Evolutionary conservation across 2,797 vertebrate species (phyloP).

Genomic region (Lemur catta): DNA sequence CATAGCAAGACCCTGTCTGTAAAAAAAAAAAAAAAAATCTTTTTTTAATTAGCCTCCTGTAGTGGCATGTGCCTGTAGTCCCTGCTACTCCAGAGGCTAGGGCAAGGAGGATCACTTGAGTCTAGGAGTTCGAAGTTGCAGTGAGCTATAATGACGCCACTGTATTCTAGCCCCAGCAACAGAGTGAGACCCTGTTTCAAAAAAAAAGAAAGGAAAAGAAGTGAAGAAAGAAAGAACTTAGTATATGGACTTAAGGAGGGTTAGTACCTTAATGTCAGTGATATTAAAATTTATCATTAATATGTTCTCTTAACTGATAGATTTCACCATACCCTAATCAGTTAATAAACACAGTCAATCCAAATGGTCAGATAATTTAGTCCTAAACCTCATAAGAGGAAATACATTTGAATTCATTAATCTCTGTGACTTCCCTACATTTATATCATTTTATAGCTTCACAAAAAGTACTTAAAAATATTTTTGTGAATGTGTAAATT

Average conservation of each 20-base stretch:
- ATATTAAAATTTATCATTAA: neutral
- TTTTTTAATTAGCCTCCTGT: neutral
- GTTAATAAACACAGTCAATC: neutral
- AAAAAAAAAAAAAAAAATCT: neutral
- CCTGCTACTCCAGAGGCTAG: neutral
- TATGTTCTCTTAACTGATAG: neutral
- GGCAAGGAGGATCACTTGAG: neutral
- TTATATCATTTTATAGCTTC: neutral
- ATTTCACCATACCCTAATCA: neutral
- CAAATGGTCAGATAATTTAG: neutral
- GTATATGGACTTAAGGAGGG: neutral
- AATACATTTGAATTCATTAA: neutral
- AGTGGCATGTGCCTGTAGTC: neutral
- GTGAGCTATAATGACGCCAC: neutral
- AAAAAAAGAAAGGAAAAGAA: neutral
- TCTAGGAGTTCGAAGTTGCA: neutral
- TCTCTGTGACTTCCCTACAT: neutral
- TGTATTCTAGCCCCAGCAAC: neutral
- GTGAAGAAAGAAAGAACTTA: neutral
- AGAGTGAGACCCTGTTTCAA: no score
- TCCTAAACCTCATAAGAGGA: neutral
- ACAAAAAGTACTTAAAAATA: constrained; percentile 1
- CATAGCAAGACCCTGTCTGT: neutral
- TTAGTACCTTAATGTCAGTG: constrained; percentile 13
- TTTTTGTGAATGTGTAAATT: neutral